Evolutionary conservation across 2,888 invertebrate genomes (phyloP).

Genomic region (Polyommatus iphigenia): DNA sequence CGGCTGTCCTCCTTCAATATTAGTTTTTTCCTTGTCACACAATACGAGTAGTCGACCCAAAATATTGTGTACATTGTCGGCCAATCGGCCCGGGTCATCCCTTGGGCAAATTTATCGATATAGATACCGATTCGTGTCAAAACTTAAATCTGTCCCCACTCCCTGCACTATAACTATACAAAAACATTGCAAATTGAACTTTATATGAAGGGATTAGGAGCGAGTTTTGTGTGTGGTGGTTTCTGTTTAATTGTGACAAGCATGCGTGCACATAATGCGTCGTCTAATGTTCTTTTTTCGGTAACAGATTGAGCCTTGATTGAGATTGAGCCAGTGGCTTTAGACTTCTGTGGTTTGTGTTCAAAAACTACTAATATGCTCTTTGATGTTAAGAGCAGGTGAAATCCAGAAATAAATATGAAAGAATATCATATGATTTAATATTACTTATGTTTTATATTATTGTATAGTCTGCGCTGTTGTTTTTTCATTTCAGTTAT

Average conservation of each 20-base stretch:
- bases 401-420: slow-evolving; percentile 24
- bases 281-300: slow-evolving; percentile 42
- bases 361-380: slow-evolving; percentile 30
- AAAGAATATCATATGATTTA: background rate
- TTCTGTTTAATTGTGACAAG: slow-evolving; percentile 44
- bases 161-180: slow-evolving; percentile 32
- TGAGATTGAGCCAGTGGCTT: no score
- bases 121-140: slow-evolving; percentile 38
- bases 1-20: slow-evolving; percentile 23
- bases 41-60: slow-evolving; percentile 16
- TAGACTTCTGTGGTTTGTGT: slow-evolving; percentile 41
- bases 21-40: slow-evolving; percentile 12
- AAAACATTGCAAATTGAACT: slow-evolving; percentile 10
- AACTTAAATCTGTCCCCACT: slow-evolving; percentile 35
- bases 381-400: slow-evolving; percentile 12
- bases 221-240: slow-evolving; percentile 30
- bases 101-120: slow-evolving; percentile 41
- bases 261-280: slow-evolving; percentile 42
- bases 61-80: slow-evolving; percentile 37
- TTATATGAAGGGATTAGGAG: background rate
- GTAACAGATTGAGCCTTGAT: slow-evolving; percentile 38
- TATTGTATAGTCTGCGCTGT: background rate
- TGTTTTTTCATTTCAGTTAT: no score
- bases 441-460: background rate
- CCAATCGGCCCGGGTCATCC: slow-evolving; percentile 41